Conservation (phyloP, 1,140 invertebrate species). For the Conopomorpha cramerella region DNA sequence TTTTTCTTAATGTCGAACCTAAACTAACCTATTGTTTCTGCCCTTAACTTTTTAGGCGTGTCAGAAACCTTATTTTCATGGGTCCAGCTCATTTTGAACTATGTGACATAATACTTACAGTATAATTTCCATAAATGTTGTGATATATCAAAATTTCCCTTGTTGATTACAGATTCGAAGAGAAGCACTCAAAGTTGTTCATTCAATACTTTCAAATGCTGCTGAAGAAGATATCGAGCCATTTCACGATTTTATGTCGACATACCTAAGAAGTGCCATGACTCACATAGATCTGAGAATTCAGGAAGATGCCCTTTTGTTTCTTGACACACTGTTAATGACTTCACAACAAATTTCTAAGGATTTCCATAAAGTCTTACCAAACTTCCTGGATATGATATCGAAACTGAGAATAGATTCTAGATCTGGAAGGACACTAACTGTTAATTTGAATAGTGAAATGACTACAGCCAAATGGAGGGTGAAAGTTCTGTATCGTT, state of each 20-base stretch:
- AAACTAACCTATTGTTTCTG: too few species aligned
- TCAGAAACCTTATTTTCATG: too few species aligned
- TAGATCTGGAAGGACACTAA: conserved; percentile 65
- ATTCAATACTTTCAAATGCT: conserved; percentile 65
- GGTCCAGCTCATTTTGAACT: too few species aligned
- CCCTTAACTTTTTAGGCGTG: too few species aligned
- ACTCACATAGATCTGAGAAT: conserved; percentile 80
- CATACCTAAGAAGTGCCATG: conserved; percentile 84
- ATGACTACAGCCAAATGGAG: conserved; percentile 75
- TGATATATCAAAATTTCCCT: conserved; percentile 3
- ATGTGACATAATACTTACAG: too few species aligned
- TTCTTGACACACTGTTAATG: conserved; percentile 73
- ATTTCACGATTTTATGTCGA: conserved; percentile 74
- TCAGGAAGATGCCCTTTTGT: conserved; percentile 78
- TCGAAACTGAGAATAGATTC: conserved; percentile 68
- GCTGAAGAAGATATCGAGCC: conserved; percentile 58
- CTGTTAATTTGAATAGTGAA: conserved; percentile 67
- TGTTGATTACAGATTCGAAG: conserved; percentile 62
- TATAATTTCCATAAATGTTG: too few species aligned
- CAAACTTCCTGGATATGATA: conserved; percentile 81
- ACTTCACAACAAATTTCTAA: conserved; percentile 65
- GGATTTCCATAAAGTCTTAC: conserved; percentile 70
- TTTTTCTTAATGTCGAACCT: too few species aligned
- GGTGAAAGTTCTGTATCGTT: conserved; percentile 70
- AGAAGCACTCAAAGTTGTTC: conserved; percentile 70